Base-by-base conservation (phyloP, 2,113 vertebrate species). In the Nicator chloris region DNA sequence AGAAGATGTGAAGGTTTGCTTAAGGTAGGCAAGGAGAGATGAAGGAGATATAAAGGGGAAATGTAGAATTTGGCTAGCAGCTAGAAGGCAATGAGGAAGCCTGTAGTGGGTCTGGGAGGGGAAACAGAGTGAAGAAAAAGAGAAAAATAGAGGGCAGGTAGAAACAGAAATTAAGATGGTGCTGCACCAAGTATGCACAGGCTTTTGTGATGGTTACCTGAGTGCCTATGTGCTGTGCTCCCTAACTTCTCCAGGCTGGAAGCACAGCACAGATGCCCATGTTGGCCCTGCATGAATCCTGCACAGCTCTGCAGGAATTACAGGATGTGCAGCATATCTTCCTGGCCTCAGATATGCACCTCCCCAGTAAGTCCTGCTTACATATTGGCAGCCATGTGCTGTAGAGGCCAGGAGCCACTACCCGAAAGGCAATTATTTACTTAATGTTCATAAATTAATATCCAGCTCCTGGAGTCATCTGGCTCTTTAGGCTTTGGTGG, bases 371-470 rank as follows among this genome's bases (percentile, higher is more conserved):
- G n/a, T 18, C 40, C 57, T 71, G 40, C 53, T 90, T 68, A 53
- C 49, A 72, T 45, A 82, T 72, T 37, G 11, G 61, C 49, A 85
- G 50, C 81, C 70, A 61, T 1, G 1, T 82, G 76, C 79, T 89
- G 90, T 64, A 90, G 66, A 92, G 92, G 86, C 88, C 92, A 95
- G 94, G 65, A 97, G 71, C 68, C 86, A 83, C 86, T 68, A 92
- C 64, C 87, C 80, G 37, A 96, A 97, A 93, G 68, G 59, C 93
- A 97, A 97, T 96, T 96, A 93, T 96, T 95, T 96, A 92, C 59
- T 95, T 95, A 83, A 94, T 72, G 65, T 95, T 90, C 78, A 56
- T 79, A 72, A 93, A 94, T 76, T 87, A 92, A 77, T 30, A 76
- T 35, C 71, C 47, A 88, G 37, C 22, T 90, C 44, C 47, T 83